phyloP scores from a whole-genome alignment of 2,888 invertebrate species.

The Linnaemya vulpina region DNA sequence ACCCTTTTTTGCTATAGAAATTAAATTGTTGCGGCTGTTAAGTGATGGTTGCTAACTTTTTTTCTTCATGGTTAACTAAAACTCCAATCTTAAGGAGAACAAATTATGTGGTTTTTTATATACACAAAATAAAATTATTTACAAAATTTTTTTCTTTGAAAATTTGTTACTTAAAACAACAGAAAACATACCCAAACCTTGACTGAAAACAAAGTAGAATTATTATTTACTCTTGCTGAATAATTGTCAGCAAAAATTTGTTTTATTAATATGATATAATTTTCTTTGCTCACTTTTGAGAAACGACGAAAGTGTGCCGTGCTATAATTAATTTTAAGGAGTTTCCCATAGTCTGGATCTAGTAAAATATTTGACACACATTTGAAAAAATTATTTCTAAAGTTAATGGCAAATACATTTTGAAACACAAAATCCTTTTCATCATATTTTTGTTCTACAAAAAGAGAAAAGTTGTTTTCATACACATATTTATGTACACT shows the following conservation, averaged over 20 bases:
- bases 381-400: slow-evolving; percentile 11
- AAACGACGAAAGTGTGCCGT: background rate
- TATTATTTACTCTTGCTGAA: too few relatives aligned
- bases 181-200: too few relatives aligned
- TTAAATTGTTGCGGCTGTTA: slow-evolving; percentile 6
- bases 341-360: background rate
- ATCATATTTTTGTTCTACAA: slow-evolving; percentile 13
- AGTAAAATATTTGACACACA: slow-evolving; percentile 34
- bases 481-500: background rate
- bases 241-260: too few relatives aligned
- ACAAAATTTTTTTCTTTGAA: too few relatives aligned
- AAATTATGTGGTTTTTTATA: background rate
- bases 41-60: background rate
- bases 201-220: too few relatives aligned
- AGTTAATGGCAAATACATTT: slow-evolving; percentile 23
- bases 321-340: background rate
- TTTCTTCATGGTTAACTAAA: background rate
- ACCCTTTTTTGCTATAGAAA: background rate
- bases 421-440: slow-evolving; percentile 24
- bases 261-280: too few relatives aligned
- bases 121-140: background rate
- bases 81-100: background rate
- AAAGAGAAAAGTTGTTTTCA: slow-evolving; percentile 13
- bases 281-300: too few relatives aligned
- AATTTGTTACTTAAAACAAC: too few relatives aligned